Base-by-base conservation (phyloP, 2,888 invertebrate species). In the Campoplex capitator region DNA sequence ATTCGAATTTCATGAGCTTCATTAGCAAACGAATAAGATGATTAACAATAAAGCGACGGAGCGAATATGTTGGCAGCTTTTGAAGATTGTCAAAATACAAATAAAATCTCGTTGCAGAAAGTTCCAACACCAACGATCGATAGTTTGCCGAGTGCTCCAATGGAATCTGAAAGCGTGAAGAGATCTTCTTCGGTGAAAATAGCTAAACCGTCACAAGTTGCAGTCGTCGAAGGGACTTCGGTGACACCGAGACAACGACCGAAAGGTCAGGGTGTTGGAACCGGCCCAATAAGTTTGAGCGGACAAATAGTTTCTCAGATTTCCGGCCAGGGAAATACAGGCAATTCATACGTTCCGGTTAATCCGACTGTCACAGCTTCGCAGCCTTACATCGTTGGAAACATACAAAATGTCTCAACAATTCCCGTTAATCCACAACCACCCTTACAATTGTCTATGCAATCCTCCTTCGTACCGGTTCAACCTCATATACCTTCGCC, bases 171-270 rank as follows among this genome's bases (percentile, higher is more conserved):
- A 91, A 95, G 95, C 58, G 92, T 94, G 58, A 96, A 96, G 91
- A 95, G 96, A 88, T 95, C 96, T 23, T 95, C 95, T 74, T 94
- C 95, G 23, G 94, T 95, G 82, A 95, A 95, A 91, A 93, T 95
- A n/a, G 90, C 93, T 3, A 94, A 95, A 89, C 94, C 95, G 45
- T 93, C 95, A 18, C 93, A 95, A 4, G 92, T 95, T 16, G 93
- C 95, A 2, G 90, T 95, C 4, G 95, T 96, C 11, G 97, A 97
- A 92, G 97, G 97, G 80, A 98, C 98, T 2, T 97, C 97, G 89
- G 97, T 98, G 38, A 97, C 97, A 77, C 98, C 98, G 3, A 95
- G 98, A 77, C 97, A 98, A 93, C 95, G 98, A 89, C 98, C 98
- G 13, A 98, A 98, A 93, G 97, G 96, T 51, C 94, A 94, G 84